These are phyloP conservation scores for Aethes cnicana DNA, from an alignment of 2,888 invertebrate genomes.

Conservation along the genomic window DNA sequence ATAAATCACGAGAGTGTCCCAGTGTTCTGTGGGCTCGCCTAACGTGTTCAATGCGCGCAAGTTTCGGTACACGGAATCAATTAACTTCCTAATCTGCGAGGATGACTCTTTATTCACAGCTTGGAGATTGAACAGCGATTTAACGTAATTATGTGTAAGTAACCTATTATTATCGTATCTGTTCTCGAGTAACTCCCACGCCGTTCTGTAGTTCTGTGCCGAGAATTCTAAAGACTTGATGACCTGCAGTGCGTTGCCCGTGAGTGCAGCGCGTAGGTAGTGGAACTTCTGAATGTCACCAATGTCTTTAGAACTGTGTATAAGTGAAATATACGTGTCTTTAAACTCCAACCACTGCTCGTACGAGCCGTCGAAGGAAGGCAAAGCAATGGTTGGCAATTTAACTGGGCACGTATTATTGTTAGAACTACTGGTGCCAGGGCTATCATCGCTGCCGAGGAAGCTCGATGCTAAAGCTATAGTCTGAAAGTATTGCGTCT, in stretches of 20 bases:
- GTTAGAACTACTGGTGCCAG: not conserved
- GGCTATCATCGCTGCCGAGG: not conserved
- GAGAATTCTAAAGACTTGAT: conserved; percentile 2
- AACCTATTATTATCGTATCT: not conserved
- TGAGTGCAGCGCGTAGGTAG: no score
- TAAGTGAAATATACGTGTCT: no score
- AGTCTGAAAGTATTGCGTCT: not conserved
- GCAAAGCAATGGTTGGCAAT: not conserved
- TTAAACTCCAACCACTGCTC: not conserved
- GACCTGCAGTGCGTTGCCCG: no score
- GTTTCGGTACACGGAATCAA: not conserved
- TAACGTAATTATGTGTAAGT: not conserved
- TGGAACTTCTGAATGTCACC: no score
- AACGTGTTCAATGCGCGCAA: no score
- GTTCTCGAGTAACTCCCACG: not conserved
- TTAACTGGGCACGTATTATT: not conserved
- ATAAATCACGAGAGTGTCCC: no score
- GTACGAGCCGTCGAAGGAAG: not conserved
- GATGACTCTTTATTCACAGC: not conserved
- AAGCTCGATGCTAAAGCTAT: not conserved
- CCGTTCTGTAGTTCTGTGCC: not conserved
- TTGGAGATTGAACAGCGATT: not conserved
- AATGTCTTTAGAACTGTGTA: no score
- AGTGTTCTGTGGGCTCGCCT: no score
- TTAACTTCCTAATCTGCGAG: not conserved